Evolutionary conservation across 2,888 invertebrate genomes (phyloP).

Genomic region (Phortica magna): DNA sequence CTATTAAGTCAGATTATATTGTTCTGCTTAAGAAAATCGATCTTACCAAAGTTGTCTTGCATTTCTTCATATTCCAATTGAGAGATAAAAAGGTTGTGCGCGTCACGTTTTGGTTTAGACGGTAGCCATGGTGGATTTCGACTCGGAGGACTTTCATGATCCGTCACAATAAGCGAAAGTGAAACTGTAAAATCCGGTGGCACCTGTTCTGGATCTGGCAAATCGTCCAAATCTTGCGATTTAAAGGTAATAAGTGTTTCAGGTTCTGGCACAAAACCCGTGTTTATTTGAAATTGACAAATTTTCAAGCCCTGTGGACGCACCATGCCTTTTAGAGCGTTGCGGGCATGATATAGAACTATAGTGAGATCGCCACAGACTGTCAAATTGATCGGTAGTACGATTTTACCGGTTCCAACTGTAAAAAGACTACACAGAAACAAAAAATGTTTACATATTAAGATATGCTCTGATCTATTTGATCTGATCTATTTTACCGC

Average conservation of each 20-base stretch:
- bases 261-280: slow-evolving; percentile 88
- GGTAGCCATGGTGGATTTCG: slow-evolving; percentile 88
- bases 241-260: slow-evolving; percentile 87
- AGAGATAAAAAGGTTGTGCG: slow-evolving; percentile 83
- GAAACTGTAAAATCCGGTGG: slow-evolving; percentile 85
- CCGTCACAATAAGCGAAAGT: slow-evolving; percentile 85
- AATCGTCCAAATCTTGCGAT: slow-evolving; percentile 88
- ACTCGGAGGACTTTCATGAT: slow-evolving; percentile 83
- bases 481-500: slow-evolving; percentile 78
- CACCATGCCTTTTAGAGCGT: slow-evolving; percentile 88
- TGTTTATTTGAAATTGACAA: slow-evolving; percentile 92
- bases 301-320: slow-evolving; percentile 91
- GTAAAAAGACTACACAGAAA: slow-evolving; percentile 65
- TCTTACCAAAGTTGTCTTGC: slow-evolving; percentile 88
- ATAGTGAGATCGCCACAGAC: slow-evolving; percentile 92
- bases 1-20: background rate
- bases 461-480: background rate
- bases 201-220: slow-evolving; percentile 85
- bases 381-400: slow-evolving; percentile 86
- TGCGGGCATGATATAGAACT: slow-evolving; percentile 90
- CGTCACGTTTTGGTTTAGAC: slow-evolving; percentile 81
- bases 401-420: slow-evolving; percentile 78
- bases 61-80: slow-evolving; percentile 90
- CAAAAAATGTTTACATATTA: background rate
- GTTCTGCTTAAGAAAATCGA: background rate